Conservation (phyloP, 2,113 vertebrate species). For the Chroicocephalus ridibundus region DNA sequence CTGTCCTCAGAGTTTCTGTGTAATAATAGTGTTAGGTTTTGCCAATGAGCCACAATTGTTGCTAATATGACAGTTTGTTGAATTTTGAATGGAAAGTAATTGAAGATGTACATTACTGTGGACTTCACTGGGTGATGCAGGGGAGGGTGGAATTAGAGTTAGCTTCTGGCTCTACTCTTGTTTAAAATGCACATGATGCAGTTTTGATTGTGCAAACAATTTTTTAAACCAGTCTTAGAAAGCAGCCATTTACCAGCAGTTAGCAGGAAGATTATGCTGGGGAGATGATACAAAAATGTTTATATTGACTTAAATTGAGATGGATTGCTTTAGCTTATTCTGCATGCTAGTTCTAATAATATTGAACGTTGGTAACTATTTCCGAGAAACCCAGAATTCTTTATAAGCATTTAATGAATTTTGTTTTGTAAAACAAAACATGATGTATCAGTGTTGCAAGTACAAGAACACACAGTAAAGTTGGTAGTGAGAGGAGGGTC, state of each 20-base stretch:
- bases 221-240: constrained; percentile 51
- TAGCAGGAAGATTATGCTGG: constrained; percentile 28
- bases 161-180: constrained; percentile 37
- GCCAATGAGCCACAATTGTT: constrained; percentile 37
- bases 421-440: not conserved
- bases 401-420: constrained; percentile 34
- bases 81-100: constrained; percentile 58
- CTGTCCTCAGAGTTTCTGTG: constrained; percentile 40
- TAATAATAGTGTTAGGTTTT: constrained; percentile 57
- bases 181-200: constrained; percentile 43
- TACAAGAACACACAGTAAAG: not conserved
- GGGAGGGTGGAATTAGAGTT: constrained; percentile 38
- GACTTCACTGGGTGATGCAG: constrained; percentile 25
- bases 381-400: not conserved
- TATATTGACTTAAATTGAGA: constrained; percentile 53
- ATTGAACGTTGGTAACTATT: not conserved
- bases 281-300: constrained; percentile 24
- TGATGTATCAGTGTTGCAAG: not conserved
- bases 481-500: not conserved
- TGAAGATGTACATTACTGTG: constrained; percentile 50
- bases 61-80: constrained; percentile 61
- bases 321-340: constrained; percentile 37
- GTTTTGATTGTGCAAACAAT: constrained; percentile 19
- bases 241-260: constrained; percentile 21
- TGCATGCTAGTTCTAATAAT: constrained; percentile 23